Base-by-base conservation (phyloP, 2,888 invertebrate species). In the Orthosia gracilis region DNA sequence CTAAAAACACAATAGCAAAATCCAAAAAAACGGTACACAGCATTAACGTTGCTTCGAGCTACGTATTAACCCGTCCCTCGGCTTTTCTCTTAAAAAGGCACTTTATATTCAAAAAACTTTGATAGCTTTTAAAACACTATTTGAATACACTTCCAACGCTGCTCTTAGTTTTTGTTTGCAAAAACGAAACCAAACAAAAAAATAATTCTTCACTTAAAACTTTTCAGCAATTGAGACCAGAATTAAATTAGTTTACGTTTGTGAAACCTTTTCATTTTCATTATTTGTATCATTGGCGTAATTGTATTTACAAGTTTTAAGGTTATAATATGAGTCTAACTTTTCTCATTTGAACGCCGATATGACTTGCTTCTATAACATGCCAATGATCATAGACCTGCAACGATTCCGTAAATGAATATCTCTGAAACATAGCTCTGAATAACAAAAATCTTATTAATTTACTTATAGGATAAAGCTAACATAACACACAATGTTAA, bases 31-130 rank as follows among this genome's bases (percentile, higher is more conserved):
- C 47, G 15, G 23, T 5, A 62, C 40, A 45, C 1, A 26, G 21
- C 31, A 55, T 55, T 12, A 45, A 62, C 40, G 26, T 54, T 13
- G 68, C 62, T 80, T 18, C 40, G 17, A 57, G n/a, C 45, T 31
- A 23, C 12, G 49, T 61, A n/a, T 57, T 18, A 64, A 70, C 70
- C 50, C 62, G 59, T 81, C 52, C 4, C 23, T 31, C 31, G 17
- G 47, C 4, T 61, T 49, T 73, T 45, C 58, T 52, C 55, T 66
- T 82, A 76, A 80, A 85, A 85, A 85, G 50, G 47, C 76, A 80
- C 80, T 85, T 71, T 87, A 55, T 80, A 85, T 87, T 85, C 85
- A 76, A 83, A 83, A 85, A 80, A 83, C 71, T 80, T 85, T 73
- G 83, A 87, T 76, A 57, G 72, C 74, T 85, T 87, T 74, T 49